Conservation (phyloP, 64 coral and sea anemone genomes). For the Exaiptasia diaphana region DNA sequence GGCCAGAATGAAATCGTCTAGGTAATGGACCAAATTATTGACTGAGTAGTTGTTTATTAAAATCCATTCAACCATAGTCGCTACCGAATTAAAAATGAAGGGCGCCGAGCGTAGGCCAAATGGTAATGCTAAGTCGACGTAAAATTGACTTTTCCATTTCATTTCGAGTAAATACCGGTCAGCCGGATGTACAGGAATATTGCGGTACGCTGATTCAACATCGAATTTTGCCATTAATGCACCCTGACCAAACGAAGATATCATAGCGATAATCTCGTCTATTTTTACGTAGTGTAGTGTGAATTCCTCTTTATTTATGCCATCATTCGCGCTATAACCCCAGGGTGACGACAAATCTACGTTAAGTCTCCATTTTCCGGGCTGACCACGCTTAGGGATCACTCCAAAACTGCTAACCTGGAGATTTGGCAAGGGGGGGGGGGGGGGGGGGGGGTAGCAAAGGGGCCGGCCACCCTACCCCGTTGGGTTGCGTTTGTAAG, state of each 20-base stretch:
- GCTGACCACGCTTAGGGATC: slow-evolving; percentile 3
- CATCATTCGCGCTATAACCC: slow-evolving; percentile 54
- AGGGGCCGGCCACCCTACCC: slow-evolving; percentile 8
- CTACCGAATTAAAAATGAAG: slow-evolving; percentile 8
- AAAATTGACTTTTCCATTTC: slow-evolving; percentile 9
- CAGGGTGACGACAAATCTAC: slow-evolving; percentile 13
- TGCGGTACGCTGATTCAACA: slow-evolving; percentile 9
- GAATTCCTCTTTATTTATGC: not conserved
- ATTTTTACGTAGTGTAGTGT: slow-evolving; percentile 4
- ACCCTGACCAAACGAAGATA: not conserved
- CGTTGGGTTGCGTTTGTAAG: not conserved
- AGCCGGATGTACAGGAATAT: slow-evolving; percentile 25
- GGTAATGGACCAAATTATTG: not conserved
- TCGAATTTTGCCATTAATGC: slow-evolving; percentile 41
- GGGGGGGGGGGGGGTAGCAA: not conserved
- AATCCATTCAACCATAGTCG: slow-evolving; percentile 19
- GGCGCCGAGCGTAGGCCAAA: slow-evolving; percentile 41
- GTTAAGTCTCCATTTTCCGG: slow-evolving; percentile 49
- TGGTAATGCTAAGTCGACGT: not conserved
- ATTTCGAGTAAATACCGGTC: slow-evolving; percentile 26
- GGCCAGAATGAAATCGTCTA: slow-evolving; percentile 35
- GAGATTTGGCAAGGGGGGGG: not conserved
- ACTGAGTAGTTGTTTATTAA: slow-evolving; percentile 2
- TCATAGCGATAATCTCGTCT: not conserved
- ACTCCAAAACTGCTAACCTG: slow-evolving; percentile 33